These are phyloP conservation scores for Zeuzera pyrina DNA, from an alignment of 2,888 invertebrate genomes.

Conservation along the genomic window DNA sequence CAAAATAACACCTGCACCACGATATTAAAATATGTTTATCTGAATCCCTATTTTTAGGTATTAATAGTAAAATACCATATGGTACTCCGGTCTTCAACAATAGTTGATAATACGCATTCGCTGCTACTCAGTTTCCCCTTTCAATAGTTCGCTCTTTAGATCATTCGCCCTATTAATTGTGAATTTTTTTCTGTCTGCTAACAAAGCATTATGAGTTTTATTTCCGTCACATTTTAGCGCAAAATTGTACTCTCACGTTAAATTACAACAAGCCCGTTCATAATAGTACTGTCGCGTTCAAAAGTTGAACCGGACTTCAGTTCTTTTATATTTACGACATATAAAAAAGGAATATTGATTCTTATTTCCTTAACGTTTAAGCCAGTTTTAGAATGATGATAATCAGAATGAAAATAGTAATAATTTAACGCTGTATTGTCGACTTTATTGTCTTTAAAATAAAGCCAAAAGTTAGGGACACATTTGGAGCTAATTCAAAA, in stretches of 20 bases:
- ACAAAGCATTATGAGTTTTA: slow-evolving; percentile 23
- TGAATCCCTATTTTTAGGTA: slow-evolving; percentile 37
- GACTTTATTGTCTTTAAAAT: no score
- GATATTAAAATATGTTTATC: slow-evolving; percentile 58
- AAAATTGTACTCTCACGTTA: slow-evolving; percentile 15
- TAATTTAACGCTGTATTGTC: no score
- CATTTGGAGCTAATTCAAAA: no score
- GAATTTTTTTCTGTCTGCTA: slow-evolving; percentile 26
- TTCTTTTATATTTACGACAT: no score
- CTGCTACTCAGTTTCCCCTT: slow-evolving; percentile 8
- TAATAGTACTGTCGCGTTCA: slow-evolving; percentile 42
- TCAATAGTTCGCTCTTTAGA: slow-evolving; percentile 51
- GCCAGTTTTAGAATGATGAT: no score
- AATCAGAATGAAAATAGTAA: no score
- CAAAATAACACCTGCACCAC: slow-evolving; percentile 40
- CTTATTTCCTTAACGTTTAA: no score
- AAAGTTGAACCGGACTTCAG: slow-evolving; percentile 37
- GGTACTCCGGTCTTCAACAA: slow-evolving; percentile 51
- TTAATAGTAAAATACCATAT: slow-evolving; percentile 59
- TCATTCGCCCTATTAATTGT: slow-evolving; percentile 65
- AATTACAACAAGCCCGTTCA: slow-evolving; percentile 43
- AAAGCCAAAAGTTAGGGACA: no score
- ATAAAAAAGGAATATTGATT: no score
- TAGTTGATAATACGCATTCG: slow-evolving; percentile 8
- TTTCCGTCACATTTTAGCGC: not conserved